These are phyloP conservation scores for Microcebus lehilahytsara DNA, from an alignment of 2,113 vertebrate genomes.

Conservation along the genomic window DNA sequence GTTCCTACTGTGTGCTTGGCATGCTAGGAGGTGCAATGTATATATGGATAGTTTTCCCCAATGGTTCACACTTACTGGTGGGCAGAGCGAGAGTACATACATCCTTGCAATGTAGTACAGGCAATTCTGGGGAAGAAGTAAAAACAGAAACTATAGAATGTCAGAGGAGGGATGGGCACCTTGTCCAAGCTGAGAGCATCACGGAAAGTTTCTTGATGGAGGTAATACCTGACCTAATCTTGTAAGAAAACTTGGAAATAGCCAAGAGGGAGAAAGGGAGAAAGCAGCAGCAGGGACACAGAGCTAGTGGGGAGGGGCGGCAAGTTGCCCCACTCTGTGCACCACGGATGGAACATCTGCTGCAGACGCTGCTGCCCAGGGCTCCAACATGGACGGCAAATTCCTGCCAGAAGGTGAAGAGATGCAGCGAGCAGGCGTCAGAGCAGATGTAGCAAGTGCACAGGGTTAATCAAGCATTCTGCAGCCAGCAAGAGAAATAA, in stretches of 20 bases:
- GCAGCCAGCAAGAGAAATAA: slow-evolving; percentile 43
- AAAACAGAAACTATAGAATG: neutral
- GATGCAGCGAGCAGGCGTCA: neutral
- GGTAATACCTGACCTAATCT: neutral
- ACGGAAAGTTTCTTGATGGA: neutral
- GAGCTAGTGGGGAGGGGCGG: neutral
- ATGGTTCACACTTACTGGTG: neutral
- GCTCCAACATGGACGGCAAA: neutral
- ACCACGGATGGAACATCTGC: neutral
- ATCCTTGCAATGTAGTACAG: neutral
- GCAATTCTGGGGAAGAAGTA: neutral
- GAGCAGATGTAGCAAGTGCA: slow-evolving; percentile 55
- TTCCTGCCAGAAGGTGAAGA: slow-evolving; percentile 62
- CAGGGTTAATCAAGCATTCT: slow-evolving; percentile 62
- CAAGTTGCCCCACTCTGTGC: neutral
- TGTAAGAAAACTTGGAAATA: neutral
- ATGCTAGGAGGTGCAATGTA: neutral
- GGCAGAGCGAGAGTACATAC: neutral
- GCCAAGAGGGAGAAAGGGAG: neutral
- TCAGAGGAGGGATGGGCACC: neutral
- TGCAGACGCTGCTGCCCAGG: neutral
- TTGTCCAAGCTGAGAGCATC: neutral
- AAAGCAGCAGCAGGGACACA: neutral
- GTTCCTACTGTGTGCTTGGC: slow-evolving; percentile 10
- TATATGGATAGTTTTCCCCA: neutral